phyloP scores from a whole-genome alignment of 2,797 vertebrate genomes.

The Fistularia commersonii region DNA sequence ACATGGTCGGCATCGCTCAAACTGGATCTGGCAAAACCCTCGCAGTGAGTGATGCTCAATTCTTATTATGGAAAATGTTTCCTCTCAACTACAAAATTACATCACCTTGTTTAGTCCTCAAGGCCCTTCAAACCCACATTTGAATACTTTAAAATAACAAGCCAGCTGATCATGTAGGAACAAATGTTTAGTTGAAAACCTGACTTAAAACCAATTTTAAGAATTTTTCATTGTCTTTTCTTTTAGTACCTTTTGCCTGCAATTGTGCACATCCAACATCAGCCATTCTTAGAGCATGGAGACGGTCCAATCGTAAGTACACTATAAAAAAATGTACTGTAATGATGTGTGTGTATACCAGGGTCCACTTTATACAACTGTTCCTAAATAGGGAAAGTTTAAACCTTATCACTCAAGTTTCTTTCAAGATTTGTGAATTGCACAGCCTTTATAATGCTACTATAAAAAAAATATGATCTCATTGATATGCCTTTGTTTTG shows the following conservation, averaged over 20 bases:
- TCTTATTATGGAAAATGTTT: neutral
- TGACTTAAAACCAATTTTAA: neutral
- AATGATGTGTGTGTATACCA: neutral
- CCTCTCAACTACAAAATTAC: neutral
- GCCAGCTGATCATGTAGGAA: neutral
- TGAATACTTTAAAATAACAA: no score
- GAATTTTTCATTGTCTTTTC: slow-evolving; percentile 4
- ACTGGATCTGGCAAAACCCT: slow-evolving; percentile 96
- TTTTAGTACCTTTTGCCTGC: slow-evolving; percentile 91
- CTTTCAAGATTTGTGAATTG: neutral
- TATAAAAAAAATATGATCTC: neutral
- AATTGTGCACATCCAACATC: slow-evolving; percentile 97
- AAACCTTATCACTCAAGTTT: no score
- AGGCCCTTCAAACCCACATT: slow-evolving; percentile 1
- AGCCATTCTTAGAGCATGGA: slow-evolving; percentile 92
- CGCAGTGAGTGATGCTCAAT: slow-evolving; percentile 76
- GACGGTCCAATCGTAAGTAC: slow-evolving; percentile 95
- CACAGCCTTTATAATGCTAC: no score
- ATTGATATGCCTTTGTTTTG: no score
- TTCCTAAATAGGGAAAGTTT: no score
- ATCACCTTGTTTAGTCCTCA: no score
- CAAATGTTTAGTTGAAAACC: no score
- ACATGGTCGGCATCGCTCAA: slow-evolving; percentile 97
- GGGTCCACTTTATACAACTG: no score
- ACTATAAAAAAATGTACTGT: neutral